phyloP scores from a whole-genome alignment of 2,113 vertebrate genomes.

The Reinhardtius hippoglossoides region DNA sequence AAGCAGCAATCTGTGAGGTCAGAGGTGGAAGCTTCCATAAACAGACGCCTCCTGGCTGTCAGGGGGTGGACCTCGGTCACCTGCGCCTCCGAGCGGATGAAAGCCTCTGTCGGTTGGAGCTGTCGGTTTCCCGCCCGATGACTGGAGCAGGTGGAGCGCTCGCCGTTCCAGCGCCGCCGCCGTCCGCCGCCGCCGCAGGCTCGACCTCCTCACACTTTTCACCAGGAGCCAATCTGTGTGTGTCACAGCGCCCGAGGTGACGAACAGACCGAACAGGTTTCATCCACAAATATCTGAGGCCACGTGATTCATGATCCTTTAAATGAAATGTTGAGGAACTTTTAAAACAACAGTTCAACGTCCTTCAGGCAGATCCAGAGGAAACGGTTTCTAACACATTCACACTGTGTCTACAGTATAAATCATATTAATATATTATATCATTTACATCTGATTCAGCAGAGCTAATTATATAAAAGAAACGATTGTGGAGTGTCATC shows the following conservation, averaged over 20 bases:
- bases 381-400: neutral
- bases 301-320: slow-evolving; percentile 30
- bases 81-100: slow-evolving; percentile 5
- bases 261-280: neutral
- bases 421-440: too few species aligned
- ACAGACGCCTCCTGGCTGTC: slow-evolving; percentile 46
- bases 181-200: neutral
- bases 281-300: slow-evolving; percentile 23
- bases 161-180: too few species aligned
- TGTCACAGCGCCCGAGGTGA: slow-evolving; percentile 1
- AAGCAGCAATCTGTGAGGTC: slow-evolving; percentile 69
- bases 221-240: slow-evolving; percentile 30
- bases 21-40: slow-evolving; percentile 53
- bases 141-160: slow-evolving; percentile 29
- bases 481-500: too few species aligned
- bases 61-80: slow-evolving; percentile 17
- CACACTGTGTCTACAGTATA: neutral
- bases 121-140: neutral
- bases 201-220: slow-evolving; percentile 32
- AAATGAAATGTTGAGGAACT: slow-evolving; percentile 12
- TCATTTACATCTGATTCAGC: too few species aligned
- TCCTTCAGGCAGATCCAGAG: neutral
- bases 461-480: too few species aligned
- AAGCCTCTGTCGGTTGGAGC: slow-evolving; percentile 17
- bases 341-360: neutral